Evolutionary conservation across 92 coral and sea anemone species (phyloP).

Genomic region (Palythoa caribaeorum): DNA sequence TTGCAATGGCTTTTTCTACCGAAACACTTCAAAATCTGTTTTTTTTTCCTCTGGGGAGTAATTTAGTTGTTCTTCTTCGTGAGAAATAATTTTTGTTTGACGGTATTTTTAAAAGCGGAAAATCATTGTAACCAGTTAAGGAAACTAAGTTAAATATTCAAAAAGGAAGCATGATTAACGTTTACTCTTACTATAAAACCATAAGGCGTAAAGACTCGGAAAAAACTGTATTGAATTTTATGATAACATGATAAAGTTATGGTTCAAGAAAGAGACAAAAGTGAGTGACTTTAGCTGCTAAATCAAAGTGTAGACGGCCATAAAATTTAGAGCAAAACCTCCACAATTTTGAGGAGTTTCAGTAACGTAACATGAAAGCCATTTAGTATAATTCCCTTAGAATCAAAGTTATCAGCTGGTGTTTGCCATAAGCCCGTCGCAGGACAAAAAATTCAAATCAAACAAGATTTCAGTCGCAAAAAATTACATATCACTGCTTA

Average conservation of each 20-base stretch:
- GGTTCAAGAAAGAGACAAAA: not conserved
- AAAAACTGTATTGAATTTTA: too few relatives aligned
- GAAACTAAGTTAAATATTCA: too few relatives aligned
- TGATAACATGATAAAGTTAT: too few relatives aligned
- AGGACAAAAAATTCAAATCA: constrained; percentile 30
- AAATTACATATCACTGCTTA: not conserved
- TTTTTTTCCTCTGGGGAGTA: not conserved
- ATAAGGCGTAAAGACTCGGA: too few relatives aligned
- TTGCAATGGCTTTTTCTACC: not conserved
- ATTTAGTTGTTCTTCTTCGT: not conserved
- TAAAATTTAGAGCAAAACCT: not conserved
- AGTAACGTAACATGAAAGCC: not conserved
- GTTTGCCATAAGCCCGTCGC: constrained; percentile 45
- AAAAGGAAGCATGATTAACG: too few relatives aligned
- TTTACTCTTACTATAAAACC: too few relatives aligned
- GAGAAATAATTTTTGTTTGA: not conserved
- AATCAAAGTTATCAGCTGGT: not conserved
- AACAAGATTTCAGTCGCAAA: constrained; percentile 39
- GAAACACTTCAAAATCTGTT: not conserved
- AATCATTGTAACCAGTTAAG: too few relatives aligned
- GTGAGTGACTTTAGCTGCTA: not conserved
- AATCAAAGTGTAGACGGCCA: not conserved
- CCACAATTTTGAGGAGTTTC: not conserved
- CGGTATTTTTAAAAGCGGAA: not conserved
- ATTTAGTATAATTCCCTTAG: not conserved